These are phyloP conservation scores for Festucalex cinctus DNA, from an alignment of 2,113 vertebrate species.

Conservation along the genomic window DNA sequence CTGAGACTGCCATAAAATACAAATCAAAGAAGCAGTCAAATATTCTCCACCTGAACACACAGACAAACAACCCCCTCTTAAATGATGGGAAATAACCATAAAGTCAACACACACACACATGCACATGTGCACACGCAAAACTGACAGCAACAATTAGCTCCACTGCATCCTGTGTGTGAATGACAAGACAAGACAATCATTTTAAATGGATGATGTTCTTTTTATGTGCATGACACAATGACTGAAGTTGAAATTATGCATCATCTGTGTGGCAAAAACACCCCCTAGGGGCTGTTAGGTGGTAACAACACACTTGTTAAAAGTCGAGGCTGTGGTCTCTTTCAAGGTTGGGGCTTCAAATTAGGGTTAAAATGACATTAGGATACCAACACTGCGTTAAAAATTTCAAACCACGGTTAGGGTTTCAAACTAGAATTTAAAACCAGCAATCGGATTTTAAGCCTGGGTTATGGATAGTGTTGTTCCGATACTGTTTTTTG, in stretches of 20 bases:
- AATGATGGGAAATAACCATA: slow-evolving; percentile 6
- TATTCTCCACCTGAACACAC: slow-evolving; percentile 38
- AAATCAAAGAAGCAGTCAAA: slow-evolving; percentile 30
- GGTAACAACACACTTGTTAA: slow-evolving; percentile 28
- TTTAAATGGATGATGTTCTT: not conserved
- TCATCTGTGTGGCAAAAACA: slow-evolving; percentile 53
- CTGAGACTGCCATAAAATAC: slow-evolving; percentile 33
- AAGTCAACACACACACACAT: slow-evolving; percentile 9
- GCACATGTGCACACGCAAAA: too few species aligned
- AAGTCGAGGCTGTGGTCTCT: too few species aligned
- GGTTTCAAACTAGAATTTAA: too few species aligned
- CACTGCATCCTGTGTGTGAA: not conserved
- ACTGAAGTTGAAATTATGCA: slow-evolving; percentile 12
- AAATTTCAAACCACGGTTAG: too few species aligned
- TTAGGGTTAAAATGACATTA: too few species aligned
- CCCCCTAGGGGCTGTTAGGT: slow-evolving; percentile 53
- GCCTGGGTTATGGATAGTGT: too few species aligned
- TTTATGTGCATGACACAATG: slow-evolving; percentile 7
- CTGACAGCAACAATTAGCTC: not conserved
- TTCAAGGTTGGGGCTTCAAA: too few species aligned
- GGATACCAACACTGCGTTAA: too few species aligned
- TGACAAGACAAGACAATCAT: not conserved
- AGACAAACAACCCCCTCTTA: slow-evolving; percentile 5
- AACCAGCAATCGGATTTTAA: too few species aligned
- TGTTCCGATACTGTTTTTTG: too few species aligned